Base-by-base conservation (phyloP, 37 sponge, comb jelly and placozoan genomes). In the Eunapius fragilis region DNA sequence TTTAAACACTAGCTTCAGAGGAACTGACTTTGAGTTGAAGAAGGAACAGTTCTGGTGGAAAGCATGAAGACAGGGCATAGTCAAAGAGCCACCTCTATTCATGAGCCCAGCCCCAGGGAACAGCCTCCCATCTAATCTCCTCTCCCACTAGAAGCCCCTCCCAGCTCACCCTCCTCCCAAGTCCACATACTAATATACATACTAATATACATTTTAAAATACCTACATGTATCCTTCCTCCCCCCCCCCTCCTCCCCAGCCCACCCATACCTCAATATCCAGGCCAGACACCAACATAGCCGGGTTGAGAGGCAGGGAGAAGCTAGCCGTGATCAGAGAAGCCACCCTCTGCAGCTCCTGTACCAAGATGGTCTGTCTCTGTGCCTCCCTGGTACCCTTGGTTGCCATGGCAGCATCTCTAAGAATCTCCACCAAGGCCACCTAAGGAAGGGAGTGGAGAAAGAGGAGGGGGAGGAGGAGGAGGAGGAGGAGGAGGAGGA, bases 11-110 rank as follows among this genome's bases (percentile, higher is more conserved):
- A 96, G 85, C 45, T 86, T 89, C 23, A 96, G 89, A n/a, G 97
- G 97, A 0, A 96, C 94, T 25, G 92, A 90, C 77, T 91, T 91
- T 71, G 95, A 94, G 76, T 86, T 91, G 87, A 96, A 96, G 84
- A 87, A 96, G 30, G 90, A 89, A 77, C 97, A 93, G 25, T 82
- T 86, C 86, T 89, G 70, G 0, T 74, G 3, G 33, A 9, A 45
- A 45, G 47, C 47, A 11, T 4, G 47, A 4, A 45, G 47, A 9
- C 47, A 11, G 9, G 47, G 7, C 47, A 45, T 10, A 37, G 58
- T 22, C 2, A 81, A 13, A 79, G 25, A n/a, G n/a, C n/a, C n/a
- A n/a, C n/a, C n/a, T n/a, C n/a, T n/a, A n/a, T n/a, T n/a, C n/a
- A n/a, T n/a, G n/a, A n/a, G n/a, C n/a, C n/a, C n/a, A n/a, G n/a